phyloP scores from a whole-genome alignment of 2,888 invertebrate genomes.

The Eledona agricola region DNA sequence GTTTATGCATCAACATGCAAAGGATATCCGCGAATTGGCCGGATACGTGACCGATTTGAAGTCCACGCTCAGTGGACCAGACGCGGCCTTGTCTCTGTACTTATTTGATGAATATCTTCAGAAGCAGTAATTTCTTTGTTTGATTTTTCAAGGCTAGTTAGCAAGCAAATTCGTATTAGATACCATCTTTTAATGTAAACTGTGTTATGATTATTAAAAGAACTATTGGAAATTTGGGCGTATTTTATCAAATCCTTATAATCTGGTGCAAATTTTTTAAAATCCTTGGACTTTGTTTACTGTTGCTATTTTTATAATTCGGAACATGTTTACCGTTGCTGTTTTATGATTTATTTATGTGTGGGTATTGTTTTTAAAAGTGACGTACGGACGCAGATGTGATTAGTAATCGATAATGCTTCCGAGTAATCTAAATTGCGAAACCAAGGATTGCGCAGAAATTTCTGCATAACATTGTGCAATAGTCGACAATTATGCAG shows the following conservation, averaged over 20 bases:
- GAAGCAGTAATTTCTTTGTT: slow-evolving; percentile 48
- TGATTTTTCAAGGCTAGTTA: slow-evolving; percentile 7
- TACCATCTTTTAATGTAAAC: slow-evolving; percentile 20
- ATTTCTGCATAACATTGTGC: too few species aligned
- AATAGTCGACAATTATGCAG: too few species aligned
- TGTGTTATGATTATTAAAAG: slow-evolving; percentile 25
- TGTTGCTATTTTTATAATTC: too few species aligned
- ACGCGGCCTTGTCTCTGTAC: slow-evolving; percentile 73
- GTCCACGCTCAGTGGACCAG: slow-evolving; percentile 68
- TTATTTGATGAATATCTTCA: slow-evolving; percentile 77
- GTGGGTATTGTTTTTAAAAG: too few species aligned
- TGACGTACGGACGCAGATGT: too few species aligned
- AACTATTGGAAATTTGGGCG: not conserved
- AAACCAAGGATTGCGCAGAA: too few species aligned
- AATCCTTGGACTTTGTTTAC: too few species aligned
- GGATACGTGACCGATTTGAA: slow-evolving; percentile 79
- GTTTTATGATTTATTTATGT: too few species aligned
- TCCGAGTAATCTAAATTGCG: too few species aligned
- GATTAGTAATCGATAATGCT: too few species aligned
- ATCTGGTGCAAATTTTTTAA: too few species aligned
- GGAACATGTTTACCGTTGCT: too few species aligned
- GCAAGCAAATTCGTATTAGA: slow-evolving; percentile 19
- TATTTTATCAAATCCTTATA: not conserved
- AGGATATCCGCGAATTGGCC: slow-evolving; percentile 73
- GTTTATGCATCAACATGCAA: slow-evolving; percentile 75